Base-by-base conservation (phyloP, 2,888 invertebrate species). In the Aradus depressus region DNA sequence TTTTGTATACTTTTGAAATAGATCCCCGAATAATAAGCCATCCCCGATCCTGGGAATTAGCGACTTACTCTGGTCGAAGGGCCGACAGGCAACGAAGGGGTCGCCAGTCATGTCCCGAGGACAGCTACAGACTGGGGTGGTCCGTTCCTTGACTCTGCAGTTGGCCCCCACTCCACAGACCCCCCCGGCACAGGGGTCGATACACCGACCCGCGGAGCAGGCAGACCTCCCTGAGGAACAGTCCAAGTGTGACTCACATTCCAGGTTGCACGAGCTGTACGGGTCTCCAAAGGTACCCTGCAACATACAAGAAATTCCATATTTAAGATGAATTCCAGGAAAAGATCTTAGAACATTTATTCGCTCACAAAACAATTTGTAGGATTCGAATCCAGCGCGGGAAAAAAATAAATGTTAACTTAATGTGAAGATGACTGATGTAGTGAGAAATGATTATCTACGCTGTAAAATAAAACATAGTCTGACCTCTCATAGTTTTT, bases 71-170 rank as follows among this genome's bases (percentile, higher is more conserved):
- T 82, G 80, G 66, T 80, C 81, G 64, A 87, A 88, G 58, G 82
- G 84, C 60, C 88, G 76, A 69, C 89, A 89, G 64, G 75, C 75
- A 2, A 79, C 73, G 68, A 88, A 89, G 3, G 89, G 89, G 73
- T 89, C 81, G 2, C 89, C 89, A 21, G 88, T 88, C 82, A 84
- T 87, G 63, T 86, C 83, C 63, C 75, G 79, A 1, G 89, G 88
- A 66, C 89, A 90, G 51, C 84, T 85, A 67, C 89, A 90, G 14
- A 89, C 78, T 0, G 89, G 86, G 4, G 85, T 87, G 45, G 84
- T 73, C 3, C 81, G 85, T 25, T 61, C 60, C 38, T 84, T 74
- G 34, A 88, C 73, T 62, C 80, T 75, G 67, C 89, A 90, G 62
- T 88, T 81, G 3, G 89, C 89, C 57, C 80, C 78, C 14, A 78